Evolutionary conservation across 1,140 invertebrate genomes (phyloP), one percentile per base, ranked within the genome.

Genomic region (Xylocopa sonorina): DNA sequence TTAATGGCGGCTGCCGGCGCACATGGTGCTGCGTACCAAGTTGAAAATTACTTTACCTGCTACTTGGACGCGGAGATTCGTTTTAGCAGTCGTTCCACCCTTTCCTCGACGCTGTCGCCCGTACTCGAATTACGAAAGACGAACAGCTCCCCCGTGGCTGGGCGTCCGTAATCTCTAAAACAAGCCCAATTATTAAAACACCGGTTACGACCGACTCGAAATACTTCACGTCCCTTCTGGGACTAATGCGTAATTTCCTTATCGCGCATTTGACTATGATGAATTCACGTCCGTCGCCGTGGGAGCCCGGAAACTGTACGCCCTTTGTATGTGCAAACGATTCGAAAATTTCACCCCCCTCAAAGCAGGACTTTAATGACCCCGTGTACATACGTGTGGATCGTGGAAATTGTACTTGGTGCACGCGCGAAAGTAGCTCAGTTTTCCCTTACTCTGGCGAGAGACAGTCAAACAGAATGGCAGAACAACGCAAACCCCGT

Each of bases 141-240:
- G 82, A 83, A 88, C 88, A 81, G 71, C 75, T 88, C 83, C 84
- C 83, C 24, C 67, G 76, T 69, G 86, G n/a, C n/a, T n/a, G n/a
- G n/a, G n/a, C n/a, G n/a, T n/a, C n/a, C n/a, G n/a, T n/a, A n/a
- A n/a, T n/a, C n/a, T n/a, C n/a, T n/a, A n/a, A 38, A 38, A 38
- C 38, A 38, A 9, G 3, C 9, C 3, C 3, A 38, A 38, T 38
- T 38, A 9, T 38, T 38, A 9, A 38, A 38, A 38, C 38, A 4
- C 3, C 9, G 38, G 38, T 9, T 4, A 38, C 38, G 9, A 38
- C 38, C 38, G 9, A 38, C 38, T 38, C 9, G 3, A 9, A 38
- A 4, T 3, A 38, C 3, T 38, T 38, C 38, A 38, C 38, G 9
- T 38, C n/a, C n/a, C n/a, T n/a, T n/a, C n/a, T n/a, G n/a, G n/a